phyloP scores from a whole-genome alignment of 2,888 invertebrate genomes.

The Gymnosoma rotundatum region DNA sequence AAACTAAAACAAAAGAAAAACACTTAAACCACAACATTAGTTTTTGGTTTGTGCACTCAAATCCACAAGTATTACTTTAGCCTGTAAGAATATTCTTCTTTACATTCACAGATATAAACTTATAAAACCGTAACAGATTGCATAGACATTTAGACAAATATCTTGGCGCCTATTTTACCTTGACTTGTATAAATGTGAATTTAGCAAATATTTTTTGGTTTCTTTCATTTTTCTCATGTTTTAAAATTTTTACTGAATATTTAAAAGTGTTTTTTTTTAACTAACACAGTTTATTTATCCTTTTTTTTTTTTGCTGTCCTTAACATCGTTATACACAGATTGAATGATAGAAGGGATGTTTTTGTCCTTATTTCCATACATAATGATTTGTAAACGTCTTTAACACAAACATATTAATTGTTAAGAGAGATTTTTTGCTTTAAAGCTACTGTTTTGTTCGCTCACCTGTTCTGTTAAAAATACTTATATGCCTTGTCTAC shows the following conservation, averaged over 20 bases:
- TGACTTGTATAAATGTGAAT: conserved; percentile 43
- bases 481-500: no score
- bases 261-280: conserved; percentile 1
- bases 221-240: conserved; percentile 7
- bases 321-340: no score
- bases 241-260: conserved; percentile 3
- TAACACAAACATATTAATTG: no score
- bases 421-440: no score
- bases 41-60: conserved; percentile 41
- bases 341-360: no score
- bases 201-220: conserved; percentile 11
- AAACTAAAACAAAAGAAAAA: conserved; percentile 12
- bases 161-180: conserved; percentile 49
- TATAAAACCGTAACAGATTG: neutral
- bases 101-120: neutral
- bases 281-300: no score
- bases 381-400: no score
- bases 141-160: conserved; percentile 31
- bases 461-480: no score
- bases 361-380: no score
- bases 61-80: conserved; percentile 53
- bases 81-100: conserved; percentile 29
- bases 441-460: no score
- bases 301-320: no score
- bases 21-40: conserved; percentile 57